These are phyloP conservation scores for Cancer borealis DNA, from an alignment of 2,888 invertebrate genomes.

Conservation along the genomic window DNA sequence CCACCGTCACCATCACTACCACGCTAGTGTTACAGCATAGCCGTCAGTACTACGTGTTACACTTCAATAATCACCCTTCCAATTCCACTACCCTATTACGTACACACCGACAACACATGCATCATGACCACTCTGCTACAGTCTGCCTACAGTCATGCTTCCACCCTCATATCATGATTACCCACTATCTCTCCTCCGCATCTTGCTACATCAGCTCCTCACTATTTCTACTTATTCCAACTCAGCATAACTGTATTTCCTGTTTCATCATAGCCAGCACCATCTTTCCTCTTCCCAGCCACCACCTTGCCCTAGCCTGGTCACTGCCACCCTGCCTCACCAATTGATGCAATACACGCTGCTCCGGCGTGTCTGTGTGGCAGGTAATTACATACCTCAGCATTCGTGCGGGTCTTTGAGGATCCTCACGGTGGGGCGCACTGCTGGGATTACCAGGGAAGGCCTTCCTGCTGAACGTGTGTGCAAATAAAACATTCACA, in stretches of 20 bases:
- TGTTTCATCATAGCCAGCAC: not conserved
- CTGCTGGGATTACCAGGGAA: conserved; percentile 1
- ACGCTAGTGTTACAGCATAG: not conserved
- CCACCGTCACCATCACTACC: not conserved
- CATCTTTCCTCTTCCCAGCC: not conserved
- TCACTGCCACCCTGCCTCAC: not conserved
- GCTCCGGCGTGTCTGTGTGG: conserved; percentile 9
- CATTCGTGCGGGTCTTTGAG: not conserved
- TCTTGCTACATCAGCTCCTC: not conserved
- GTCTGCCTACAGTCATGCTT: not conserved
- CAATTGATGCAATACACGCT: not conserved
- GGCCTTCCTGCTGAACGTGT: not conserved
- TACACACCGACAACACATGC: not conserved
- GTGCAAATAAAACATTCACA: conserved; percentile 21
- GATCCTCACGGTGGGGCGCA: not conserved
- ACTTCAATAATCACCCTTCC: not conserved
- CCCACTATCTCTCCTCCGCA: not conserved
- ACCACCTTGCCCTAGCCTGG: not conserved
- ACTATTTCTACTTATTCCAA: not conserved
- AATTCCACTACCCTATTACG: not conserved
- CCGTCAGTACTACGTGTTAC: not conserved
- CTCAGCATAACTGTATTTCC: not conserved
- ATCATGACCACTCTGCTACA: not conserved
- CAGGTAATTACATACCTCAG: conserved; percentile 37
- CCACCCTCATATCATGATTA: not conserved